These are phyloP conservation scores for Synanthedon formicaeformis DNA, from an alignment of 2,888 invertebrate species.

Conservation along the genomic window DNA sequence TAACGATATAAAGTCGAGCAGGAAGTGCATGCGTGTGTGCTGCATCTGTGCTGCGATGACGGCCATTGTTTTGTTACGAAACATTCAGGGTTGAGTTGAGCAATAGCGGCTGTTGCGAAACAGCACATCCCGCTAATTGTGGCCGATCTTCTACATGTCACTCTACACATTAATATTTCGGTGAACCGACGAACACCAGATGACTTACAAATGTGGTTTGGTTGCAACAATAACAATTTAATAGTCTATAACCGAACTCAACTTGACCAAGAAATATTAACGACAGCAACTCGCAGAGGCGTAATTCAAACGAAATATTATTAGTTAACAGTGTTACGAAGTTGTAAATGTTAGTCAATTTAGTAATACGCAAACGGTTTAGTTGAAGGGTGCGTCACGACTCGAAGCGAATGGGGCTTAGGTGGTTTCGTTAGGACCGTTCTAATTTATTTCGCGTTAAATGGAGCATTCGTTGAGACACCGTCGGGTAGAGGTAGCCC, in stretches of 20 bases:
- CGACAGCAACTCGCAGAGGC: slow-evolving; percentile 30
- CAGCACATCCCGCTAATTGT: slow-evolving; percentile 61
- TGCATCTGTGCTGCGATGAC: slow-evolving; percentile 58
- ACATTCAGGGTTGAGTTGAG: slow-evolving; percentile 68
- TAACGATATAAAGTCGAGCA: slow-evolving; percentile 57
- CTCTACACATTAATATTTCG: slow-evolving; percentile 7
- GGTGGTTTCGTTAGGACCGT: slow-evolving; percentile 16
- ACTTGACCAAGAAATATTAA: slow-evolving; percentile 47
- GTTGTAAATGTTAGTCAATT: slow-evolving; percentile 55
- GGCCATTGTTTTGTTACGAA: slow-evolving; percentile 63
- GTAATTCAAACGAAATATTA: slow-evolving; percentile 43
- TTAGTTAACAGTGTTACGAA: slow-evolving; percentile 53
- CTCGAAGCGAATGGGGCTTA: slow-evolving; percentile 4
- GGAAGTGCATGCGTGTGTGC: slow-evolving; percentile 64
- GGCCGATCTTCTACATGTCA: slow-evolving; percentile 46
- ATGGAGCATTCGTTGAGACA: background rate
- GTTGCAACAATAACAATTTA: background rate
- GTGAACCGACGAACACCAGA: slow-evolving; percentile 3
- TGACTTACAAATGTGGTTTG: background rate
- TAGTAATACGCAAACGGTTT: slow-evolving; percentile 39
- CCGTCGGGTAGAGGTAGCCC: slow-evolving; percentile 32
- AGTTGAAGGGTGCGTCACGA: slow-evolving; percentile 37
- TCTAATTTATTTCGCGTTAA: background rate
- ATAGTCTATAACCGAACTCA: background rate
- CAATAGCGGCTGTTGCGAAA: slow-evolving; percentile 57